A percentile compares a stretch with the other conserved stretches of the same genome.
phyloP scores from a whole-genome alignment of 2,113 vertebrate genomes.

The Semicossyphus pulcher region DNA sequence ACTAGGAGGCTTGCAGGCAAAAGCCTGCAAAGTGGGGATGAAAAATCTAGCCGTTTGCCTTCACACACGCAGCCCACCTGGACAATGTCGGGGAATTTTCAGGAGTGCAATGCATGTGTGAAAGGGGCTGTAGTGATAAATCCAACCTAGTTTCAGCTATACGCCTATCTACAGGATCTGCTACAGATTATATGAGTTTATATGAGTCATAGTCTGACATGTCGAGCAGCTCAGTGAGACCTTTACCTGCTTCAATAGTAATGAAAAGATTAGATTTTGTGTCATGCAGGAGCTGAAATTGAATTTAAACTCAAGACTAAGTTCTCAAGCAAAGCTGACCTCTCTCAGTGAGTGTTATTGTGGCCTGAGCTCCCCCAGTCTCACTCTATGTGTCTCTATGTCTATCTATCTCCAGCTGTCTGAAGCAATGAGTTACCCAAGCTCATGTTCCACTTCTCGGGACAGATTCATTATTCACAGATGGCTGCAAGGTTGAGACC shows the following conservation, averaged over 20 bases:
- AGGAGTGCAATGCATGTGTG: too few species aligned
- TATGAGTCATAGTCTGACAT: neutral
- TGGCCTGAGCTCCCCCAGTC: neutral
- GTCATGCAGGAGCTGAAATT: slow-evolving; percentile 13
- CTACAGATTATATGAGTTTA: neutral
- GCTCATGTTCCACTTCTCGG: neutral
- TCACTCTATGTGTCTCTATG: neutral
- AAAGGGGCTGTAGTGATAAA: too few species aligned
- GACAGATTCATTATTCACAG: slow-evolving; percentile 5
- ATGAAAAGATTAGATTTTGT: slow-evolving; percentile 18
- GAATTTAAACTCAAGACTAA: slow-evolving; percentile 7
- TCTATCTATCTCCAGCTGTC: neutral
- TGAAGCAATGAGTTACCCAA: accelerated
- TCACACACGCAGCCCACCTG: too few species aligned
- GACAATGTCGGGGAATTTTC: too few species aligned
- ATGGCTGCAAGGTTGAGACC: neutral
- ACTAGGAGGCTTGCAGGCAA: too few species aligned
- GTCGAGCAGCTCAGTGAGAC: neutral
- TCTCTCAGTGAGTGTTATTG: neutral
- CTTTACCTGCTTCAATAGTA: neutral
- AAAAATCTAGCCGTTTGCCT: too few species aligned
- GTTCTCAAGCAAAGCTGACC: neutral
- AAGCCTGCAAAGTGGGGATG: too few species aligned
- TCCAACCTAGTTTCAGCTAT: neutral
- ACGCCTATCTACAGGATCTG: neutral